Conservation (phyloP, 1,140 invertebrate species). For the Plectrocnemia conspersa region DNA sequence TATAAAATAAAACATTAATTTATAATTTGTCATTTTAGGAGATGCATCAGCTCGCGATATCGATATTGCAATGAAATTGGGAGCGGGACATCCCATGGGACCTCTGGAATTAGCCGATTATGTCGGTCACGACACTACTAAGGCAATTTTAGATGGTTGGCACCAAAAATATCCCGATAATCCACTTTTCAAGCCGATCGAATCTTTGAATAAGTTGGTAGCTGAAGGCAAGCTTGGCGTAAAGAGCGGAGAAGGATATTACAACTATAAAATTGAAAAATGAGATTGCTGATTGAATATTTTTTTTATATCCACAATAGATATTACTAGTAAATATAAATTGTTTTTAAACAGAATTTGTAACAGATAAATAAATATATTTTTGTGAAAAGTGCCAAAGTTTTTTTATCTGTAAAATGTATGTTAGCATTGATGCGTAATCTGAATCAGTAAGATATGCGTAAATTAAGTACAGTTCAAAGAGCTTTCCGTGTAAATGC, state of each 20-base stretch:
- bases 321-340: too few relatives aligned
- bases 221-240: slow-evolving; percentile 75
- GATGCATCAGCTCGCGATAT: slow-evolving; percentile 65
- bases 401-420: too few relatives aligned
- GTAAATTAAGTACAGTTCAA: too few relatives aligned
- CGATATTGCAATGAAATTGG: slow-evolving; percentile 76
- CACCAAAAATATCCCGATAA: slow-evolving; percentile 72
- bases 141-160: slow-evolving; percentile 67
- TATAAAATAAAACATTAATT: not conserved
- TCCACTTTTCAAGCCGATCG: slow-evolving; percentile 64
- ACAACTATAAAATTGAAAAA: slow-evolving; percentile 65
- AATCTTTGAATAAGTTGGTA: slow-evolving; percentile 68
- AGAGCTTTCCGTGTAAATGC: too few relatives aligned
- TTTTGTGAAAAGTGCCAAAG: too few relatives aligned
- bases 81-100: slow-evolving; percentile 77
- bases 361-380: too few relatives aligned
- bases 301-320: too few relatives aligned
- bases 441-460: too few relatives aligned
- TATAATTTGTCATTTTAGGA: slow-evolving; percentile 43
- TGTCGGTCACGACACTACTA: slow-evolving; percentile 65
- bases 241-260: slow-evolving; percentile 85
- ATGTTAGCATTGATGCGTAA: too few relatives aligned
- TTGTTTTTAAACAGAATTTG: too few relatives aligned
- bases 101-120: slow-evolving; percentile 73
- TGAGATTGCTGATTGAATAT: not conserved